Percentiles rank a stretch among this genome's conserved stretches.
Conservation (phyloP, 1,140 invertebrate genomes). For the Saccostrea glomerata region DNA sequence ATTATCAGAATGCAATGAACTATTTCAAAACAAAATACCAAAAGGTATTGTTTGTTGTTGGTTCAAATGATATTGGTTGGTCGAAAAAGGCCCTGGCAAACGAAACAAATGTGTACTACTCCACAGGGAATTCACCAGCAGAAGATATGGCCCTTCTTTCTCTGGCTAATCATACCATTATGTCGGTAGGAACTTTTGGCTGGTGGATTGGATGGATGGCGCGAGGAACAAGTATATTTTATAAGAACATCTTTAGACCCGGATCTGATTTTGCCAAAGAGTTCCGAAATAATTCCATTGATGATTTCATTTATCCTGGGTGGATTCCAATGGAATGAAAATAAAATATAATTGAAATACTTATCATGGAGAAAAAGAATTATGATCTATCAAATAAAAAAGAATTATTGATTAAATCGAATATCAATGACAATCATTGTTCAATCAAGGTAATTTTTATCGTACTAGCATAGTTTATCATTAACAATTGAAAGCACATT, state of each 20-base stretch:
- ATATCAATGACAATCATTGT: no score
- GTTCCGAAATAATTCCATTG: conserved; percentile 6
- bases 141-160: conserved; percentile 67
- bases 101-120: conserved; percentile 28
- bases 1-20: conserved; percentile 56
- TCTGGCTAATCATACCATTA: conserved; percentile 69
- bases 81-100: conserved; percentile 30
- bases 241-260: conserved; percentile 60
- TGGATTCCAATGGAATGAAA: conserved; percentile 22
- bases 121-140: conserved; percentile 51
- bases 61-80: conserved; percentile 58
- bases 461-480: no score
- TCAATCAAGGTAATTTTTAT: no score
- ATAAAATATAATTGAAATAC: background rate
- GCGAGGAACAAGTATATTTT: conserved; percentile 69
- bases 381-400: no score
- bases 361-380: no score
- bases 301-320: background rate
- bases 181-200: conserved; percentile 72
- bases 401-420: no score
- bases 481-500: no score
- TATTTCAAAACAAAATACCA: conserved; percentile 55
- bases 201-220: conserved; percentile 72
- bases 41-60: conserved; percentile 59
- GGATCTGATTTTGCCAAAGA: conserved; percentile 56